Percentiles rank a stretch among this genome's conserved stretches.
Conservation (phyloP, 2,888 invertebrate genomes). For the Ceraclea dissimilis region DNA sequence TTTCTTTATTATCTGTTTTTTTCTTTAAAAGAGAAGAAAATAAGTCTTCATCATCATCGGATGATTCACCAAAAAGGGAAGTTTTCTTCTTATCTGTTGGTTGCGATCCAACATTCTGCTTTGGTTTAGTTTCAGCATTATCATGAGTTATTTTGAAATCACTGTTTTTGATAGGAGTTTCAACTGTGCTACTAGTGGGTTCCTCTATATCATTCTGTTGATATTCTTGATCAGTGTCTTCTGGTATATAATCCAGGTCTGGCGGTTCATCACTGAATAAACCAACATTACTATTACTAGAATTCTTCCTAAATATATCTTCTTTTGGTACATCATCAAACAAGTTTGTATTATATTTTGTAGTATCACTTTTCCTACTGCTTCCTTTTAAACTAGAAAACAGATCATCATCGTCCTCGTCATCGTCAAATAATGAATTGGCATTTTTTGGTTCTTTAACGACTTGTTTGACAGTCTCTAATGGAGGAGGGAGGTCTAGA, state of each 20-base stretch:
- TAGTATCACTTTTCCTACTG: constrained; percentile 3
- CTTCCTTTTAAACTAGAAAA: constrained; percentile 29
- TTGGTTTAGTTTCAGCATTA: no score
- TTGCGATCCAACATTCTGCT: neutral
- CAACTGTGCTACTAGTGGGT: no score
- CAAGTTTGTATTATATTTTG: neutral
- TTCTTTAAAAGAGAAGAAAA: constrained; percentile 14
- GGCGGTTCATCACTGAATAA: constrained; percentile 26
- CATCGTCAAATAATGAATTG: constrained; percentile 33
- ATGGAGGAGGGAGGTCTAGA: constrained; percentile 13
- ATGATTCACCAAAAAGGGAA: constrained; percentile 10
- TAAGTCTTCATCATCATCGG: constrained; percentile 25
- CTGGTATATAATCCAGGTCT: constrained; percentile 16
- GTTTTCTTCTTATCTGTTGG: neutral
- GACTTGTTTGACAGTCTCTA: constrained; percentile 8
- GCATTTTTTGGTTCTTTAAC: constrained; percentile 7
- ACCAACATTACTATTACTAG: constrained; percentile 8
- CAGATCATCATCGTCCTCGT: constrained; percentile 32
- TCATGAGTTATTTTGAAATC: no score
- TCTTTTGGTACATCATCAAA: constrained; percentile 11
- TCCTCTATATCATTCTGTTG: no score
- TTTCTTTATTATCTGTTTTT: neutral
- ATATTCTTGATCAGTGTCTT: neutral
- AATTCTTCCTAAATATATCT: neutral
- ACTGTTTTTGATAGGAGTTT: no score